Conservation (phyloP, 2,797 vertebrate genomes). For the Syndactyla subalaris region DNA sequence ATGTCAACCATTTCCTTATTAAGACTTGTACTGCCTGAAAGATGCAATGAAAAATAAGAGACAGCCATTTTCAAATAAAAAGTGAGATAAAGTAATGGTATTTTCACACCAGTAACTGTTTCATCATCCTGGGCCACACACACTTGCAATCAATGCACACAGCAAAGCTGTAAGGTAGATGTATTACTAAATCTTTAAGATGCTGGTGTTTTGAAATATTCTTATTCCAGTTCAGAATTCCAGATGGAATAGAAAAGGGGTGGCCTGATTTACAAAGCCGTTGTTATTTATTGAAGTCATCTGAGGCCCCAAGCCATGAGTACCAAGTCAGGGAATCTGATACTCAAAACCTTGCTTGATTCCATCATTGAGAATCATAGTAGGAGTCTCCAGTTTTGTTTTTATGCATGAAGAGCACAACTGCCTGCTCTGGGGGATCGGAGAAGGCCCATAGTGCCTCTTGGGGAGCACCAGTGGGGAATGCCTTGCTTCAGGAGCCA, state of each 20-base stretch:
- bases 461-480: background rate
- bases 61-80: background rate
- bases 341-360: background rate
- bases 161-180: background rate
- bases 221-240: background rate
- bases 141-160: background rate
- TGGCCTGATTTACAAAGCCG: background rate
- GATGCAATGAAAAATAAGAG: background rate
- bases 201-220: background rate
- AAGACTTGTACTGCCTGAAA: background rate
- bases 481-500: accelerated
- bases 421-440: background rate
- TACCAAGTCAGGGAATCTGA: background rate
- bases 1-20: constrained; percentile 5
- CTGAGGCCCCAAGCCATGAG: background rate
- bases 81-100: background rate
- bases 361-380: background rate
- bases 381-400: background rate
- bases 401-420: background rate
- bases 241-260: background rate
- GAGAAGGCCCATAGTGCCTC: background rate
- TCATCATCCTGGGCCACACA: background rate
- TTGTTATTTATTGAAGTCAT: background rate
- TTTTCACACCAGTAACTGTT: background rate
- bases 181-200: background rate